Percentiles rank a stretch among this genome's conserved stretches.
Evolutionary conservation across 2,113 vertebrate genomes (phyloP).

Genomic region (Meles meles): DNA sequence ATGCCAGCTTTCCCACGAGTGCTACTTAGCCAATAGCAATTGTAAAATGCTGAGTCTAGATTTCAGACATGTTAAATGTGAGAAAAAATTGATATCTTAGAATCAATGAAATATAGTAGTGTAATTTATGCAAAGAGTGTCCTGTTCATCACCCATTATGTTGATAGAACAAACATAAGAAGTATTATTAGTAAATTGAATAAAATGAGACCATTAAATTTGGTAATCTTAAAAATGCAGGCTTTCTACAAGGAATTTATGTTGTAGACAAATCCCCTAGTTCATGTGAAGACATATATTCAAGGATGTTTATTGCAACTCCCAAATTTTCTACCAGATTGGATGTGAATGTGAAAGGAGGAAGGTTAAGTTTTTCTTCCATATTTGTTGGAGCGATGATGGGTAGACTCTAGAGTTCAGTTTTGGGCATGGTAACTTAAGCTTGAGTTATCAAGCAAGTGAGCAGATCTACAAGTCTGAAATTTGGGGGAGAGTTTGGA

Average conservation of each 20-base stretch:
- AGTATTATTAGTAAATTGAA: not conserved
- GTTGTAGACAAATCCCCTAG: not conserved
- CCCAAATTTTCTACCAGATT: not conserved
- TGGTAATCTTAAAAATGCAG: not conserved
- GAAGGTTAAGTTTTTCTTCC: not conserved
- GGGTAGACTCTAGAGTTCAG: not conserved
- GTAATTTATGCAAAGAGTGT: not conserved
- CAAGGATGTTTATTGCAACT: not conserved
- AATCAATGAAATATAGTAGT: not conserved
- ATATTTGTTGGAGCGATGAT: not conserved
- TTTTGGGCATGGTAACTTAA: not conserved
- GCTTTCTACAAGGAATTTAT: not conserved
- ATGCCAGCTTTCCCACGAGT: not conserved
- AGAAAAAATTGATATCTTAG: not conserved
- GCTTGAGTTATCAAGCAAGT: not conserved
- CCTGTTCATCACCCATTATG: not conserved
- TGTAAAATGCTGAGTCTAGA: not conserved
- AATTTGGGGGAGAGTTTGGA: not conserved
- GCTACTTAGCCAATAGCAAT: not conserved
- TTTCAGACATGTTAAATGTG: not conserved
- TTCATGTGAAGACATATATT: not conserved
- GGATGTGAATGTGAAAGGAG: not conserved
- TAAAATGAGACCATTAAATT: not conserved
- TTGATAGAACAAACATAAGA: not conserved
- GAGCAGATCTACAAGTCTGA: not conserved